phyloP scores from a whole-genome alignment of 2,888 invertebrate species.

The Tridacna crocea region DNA sequence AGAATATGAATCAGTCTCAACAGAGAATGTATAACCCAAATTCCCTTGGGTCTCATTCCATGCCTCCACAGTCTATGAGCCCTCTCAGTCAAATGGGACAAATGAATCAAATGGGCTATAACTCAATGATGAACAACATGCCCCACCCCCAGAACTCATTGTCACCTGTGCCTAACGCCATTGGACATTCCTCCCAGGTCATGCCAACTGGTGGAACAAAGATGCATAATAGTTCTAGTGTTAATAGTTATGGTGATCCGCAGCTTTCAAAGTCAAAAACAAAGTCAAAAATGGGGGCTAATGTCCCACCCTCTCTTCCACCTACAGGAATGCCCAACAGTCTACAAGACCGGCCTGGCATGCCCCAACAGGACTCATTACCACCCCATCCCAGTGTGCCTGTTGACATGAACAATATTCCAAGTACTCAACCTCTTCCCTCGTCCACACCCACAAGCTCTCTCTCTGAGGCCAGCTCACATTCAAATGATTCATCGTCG shows the following conservation, averaged over 20 bases:
- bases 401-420: constrained; percentile 34
- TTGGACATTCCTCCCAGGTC: constrained; percentile 37
- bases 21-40: constrained; percentile 70
- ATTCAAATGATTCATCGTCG: constrained; percentile 58
- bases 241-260: constrained; percentile 52
- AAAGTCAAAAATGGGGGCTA: constrained; percentile 55
- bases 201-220: constrained; percentile 43
- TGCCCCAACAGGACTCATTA: constrained; percentile 33
- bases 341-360: constrained; percentile 35
- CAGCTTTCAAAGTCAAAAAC: constrained; percentile 54
- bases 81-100: constrained; percentile 67
- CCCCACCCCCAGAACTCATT: constrained; percentile 65
- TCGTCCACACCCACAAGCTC: constrained; percentile 53
- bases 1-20: constrained; percentile 58
- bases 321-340: constrained; percentile 50
- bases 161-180: constrained; percentile 73
- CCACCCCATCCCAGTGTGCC: constrained; percentile 49
- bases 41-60: constrained; percentile 53
- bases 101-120: constrained; percentile 72
- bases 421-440: constrained; percentile 50
- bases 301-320: constrained; percentile 31
- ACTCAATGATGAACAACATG: constrained; percentile 67
- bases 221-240: constrained; percentile 61
- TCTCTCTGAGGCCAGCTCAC: constrained; percentile 56
- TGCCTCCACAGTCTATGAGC: constrained; percentile 61